Percentiles rank a stretch among this genome's conserved stretches.
Conservation (phyloP, 2,797 vertebrate species). For the Yasuhikotakia modesta region DNA sequence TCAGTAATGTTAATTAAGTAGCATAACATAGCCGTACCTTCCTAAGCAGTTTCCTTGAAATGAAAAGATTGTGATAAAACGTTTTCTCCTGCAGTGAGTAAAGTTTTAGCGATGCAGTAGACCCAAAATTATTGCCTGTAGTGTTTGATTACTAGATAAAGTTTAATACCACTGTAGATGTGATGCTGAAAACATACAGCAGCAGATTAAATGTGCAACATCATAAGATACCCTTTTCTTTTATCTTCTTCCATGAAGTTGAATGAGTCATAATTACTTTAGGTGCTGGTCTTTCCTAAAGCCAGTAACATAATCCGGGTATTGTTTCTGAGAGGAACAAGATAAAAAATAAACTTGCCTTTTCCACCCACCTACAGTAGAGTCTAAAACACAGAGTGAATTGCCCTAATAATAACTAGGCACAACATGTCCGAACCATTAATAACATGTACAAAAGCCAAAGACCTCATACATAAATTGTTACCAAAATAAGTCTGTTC, state of each 20-base stretch:
- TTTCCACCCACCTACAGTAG: constrained; percentile 41
- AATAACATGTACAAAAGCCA: neutral
- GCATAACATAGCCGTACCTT: neutral
- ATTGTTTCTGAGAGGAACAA: constrained; percentile 67
- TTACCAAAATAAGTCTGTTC: neutral
- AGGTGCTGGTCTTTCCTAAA: constrained; percentile 59
- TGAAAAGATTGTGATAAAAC: neutral
- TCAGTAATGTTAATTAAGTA: constrained; percentile 3
- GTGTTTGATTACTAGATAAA: neutral
- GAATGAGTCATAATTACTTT: constrained; percentile 31
- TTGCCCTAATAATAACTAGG: constrained; percentile 8
- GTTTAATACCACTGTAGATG: neutral
- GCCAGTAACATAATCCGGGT: constrained; percentile 54
- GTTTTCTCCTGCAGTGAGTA: neutral
- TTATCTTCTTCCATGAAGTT: constrained; percentile 17
- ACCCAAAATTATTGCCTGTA: neutral
- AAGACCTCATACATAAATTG: neutral
- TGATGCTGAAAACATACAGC: neutral
- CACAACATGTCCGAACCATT: constrained; percentile 2
- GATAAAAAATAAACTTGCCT: constrained; percentile 53
- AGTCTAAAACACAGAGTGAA: neutral
- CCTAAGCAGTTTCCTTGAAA: neutral
- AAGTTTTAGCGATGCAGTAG: neutral
- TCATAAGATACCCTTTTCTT: neutral
- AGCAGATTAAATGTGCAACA: neutral